These are phyloP conservation scores for Macrobrachium nipponense DNA, from an alignment of 1,140 invertebrate genomes.

Conservation along the genomic window DNA sequence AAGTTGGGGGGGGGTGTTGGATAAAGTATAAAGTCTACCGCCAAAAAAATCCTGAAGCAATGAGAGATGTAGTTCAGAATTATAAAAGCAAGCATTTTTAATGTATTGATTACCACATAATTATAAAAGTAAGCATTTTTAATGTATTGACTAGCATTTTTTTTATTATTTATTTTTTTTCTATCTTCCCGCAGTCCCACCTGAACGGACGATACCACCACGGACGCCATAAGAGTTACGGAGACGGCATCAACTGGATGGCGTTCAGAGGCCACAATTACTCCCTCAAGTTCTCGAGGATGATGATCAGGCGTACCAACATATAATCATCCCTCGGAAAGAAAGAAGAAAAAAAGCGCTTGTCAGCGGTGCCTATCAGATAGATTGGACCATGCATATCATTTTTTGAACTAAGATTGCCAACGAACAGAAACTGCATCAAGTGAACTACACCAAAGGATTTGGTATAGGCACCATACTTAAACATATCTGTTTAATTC, in stretches of 20 bases:
- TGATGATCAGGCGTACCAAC: constrained; percentile 67
- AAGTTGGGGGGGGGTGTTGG: too few species aligned
- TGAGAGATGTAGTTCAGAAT: too few species aligned
- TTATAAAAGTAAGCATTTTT: background rate
- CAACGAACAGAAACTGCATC: too few species aligned
- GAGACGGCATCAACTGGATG: constrained; percentile 68
- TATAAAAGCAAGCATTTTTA: background rate
- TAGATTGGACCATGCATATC: too few species aligned
- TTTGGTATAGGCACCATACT: too few species aligned
- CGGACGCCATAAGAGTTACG: constrained; percentile 66
- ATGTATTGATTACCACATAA: background rate
- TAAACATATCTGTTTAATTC: too few species aligned
- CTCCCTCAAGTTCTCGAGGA: constrained; percentile 67
- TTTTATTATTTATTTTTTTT: too few species aligned
- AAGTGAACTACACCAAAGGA: too few species aligned
- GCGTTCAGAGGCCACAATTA: constrained; percentile 68
- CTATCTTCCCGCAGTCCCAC: constrained; percentile 62
- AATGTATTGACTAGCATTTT: background rate
- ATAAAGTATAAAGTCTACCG: too few species aligned
- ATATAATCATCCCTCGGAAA: constrained; percentile 4
- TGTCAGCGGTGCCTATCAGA: too few species aligned
- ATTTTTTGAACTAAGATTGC: too few species aligned
- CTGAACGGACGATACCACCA: constrained; percentile 67
- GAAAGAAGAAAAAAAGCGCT: background rate
- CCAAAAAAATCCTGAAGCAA: too few species aligned